Percentiles rank a stretch among this genome's conserved stretches.
These are phyloP conservation scores for Netelia virgata DNA, from an alignment of 2,888 invertebrate species.

Conservation along the genomic window DNA sequence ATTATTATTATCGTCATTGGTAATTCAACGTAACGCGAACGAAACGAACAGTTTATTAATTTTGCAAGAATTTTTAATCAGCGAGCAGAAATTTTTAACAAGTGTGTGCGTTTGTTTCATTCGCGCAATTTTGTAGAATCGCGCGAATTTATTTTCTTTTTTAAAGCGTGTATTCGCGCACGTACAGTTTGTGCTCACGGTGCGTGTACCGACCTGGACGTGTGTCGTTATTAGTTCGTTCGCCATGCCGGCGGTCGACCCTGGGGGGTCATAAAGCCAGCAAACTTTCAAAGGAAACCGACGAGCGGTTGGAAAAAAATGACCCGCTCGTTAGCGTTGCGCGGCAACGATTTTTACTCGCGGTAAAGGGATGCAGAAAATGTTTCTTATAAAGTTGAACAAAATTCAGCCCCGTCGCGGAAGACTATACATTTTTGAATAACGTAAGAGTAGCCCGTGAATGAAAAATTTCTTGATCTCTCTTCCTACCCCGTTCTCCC, in stretches of 20 bases:
- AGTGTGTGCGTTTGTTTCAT: no score
- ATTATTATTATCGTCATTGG: no score
- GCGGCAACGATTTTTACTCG: neutral
- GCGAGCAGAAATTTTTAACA: no score
- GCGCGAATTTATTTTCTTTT: no score
- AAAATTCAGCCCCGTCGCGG: neutral
- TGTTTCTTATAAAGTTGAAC: neutral
- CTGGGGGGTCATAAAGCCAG: neutral
- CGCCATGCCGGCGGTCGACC: neutral
- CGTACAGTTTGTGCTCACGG: no score
- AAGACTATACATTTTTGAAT: neutral
- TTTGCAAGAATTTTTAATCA: no score
- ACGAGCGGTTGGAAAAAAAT: neutral
- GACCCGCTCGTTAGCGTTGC: neutral
- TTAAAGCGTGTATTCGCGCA: no score
- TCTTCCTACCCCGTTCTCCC: neutral
- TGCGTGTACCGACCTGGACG: neutral
- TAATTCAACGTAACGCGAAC: no score
- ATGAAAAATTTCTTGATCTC: conserved; percentile 1
- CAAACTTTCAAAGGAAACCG: conserved; percentile 11
- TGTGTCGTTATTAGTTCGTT: neutral
- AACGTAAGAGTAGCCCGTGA: neutral
- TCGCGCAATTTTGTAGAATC: no score
- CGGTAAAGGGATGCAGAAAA: neutral
- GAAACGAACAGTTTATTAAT: no score